Evolutionary conservation across 2,888 invertebrate genomes (phyloP).

Genomic region (Heliconius sara): DNA sequence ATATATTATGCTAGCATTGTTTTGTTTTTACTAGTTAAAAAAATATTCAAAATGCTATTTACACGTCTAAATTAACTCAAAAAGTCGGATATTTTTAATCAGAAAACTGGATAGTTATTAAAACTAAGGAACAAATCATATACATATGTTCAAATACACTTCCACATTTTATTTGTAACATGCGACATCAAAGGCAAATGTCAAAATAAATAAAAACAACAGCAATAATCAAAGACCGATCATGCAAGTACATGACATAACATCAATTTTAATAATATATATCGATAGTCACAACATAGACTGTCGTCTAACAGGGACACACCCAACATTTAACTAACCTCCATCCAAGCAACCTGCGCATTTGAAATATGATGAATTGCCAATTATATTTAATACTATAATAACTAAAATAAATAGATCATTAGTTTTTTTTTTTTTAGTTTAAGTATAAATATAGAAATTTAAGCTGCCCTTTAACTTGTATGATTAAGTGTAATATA

Average conservation of each 20-base stretch:
- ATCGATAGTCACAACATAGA: conserved; percentile 39
- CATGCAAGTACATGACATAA: conserved; percentile 48
- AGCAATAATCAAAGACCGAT: conserved; percentile 33
- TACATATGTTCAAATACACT: neutral
- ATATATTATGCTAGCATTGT: neutral
- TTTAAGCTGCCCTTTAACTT: neutral
- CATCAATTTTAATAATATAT: conserved; percentile 27
- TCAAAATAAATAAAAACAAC: conserved; percentile 32
- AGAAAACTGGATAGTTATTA: conserved; percentile 14
- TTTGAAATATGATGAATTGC: conserved; percentile 64
- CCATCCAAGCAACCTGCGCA: conserved; percentile 86
- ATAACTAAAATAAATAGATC: neutral
- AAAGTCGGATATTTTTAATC: neutral
- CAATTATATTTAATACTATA: conserved; percentile 33
- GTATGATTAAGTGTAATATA: neutral
- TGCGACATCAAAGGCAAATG: conserved; percentile 48
- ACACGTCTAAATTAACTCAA: neutral
- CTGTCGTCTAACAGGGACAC: conserved; percentile 51
- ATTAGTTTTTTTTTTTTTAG: neutral
- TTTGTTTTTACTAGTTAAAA: neutral
- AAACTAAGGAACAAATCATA: conserved; percentile 7
- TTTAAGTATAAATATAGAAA: neutral
- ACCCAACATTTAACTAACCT: conserved; percentile 80
- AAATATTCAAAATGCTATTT: conserved; percentile 7
- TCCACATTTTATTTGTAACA: conserved; percentile 31